Conservation (phyloP, 2,888 invertebrate genomes). For the Pseudococcus viburni region DNA sequence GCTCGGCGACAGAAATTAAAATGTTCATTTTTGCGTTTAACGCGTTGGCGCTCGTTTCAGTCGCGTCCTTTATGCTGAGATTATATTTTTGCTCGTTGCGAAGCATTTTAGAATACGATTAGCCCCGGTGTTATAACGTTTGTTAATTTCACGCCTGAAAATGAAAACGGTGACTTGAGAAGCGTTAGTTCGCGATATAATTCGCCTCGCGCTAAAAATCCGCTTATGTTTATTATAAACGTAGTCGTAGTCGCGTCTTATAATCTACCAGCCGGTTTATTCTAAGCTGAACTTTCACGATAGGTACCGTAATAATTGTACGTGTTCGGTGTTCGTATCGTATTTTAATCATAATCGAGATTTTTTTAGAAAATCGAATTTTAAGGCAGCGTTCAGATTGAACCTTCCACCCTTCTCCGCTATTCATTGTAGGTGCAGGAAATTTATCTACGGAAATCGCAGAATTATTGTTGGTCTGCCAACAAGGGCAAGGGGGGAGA, state of each 20-base stretch:
- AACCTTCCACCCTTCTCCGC: too few species aligned
- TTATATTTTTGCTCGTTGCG: slow-evolving; percentile 1
- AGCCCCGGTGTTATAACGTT: slow-evolving; percentile 30
- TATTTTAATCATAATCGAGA: neutral
- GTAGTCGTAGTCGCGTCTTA: neutral
- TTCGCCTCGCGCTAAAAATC: slow-evolving; percentile 40
- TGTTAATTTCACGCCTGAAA: slow-evolving; percentile 53
- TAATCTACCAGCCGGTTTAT: neutral
- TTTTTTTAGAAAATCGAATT: neutral
- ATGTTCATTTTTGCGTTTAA: slow-evolving; percentile 30
- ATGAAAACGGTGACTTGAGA: slow-evolving; percentile 40
- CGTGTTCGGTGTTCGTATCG: neutral
- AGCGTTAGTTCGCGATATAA: slow-evolving; percentile 49
- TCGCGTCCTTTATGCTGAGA: neutral
- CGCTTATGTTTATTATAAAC: slow-evolving; percentile 44
- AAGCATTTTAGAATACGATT: slow-evolving; percentile 49
- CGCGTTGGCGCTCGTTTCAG: neutral
- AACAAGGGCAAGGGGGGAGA: too few species aligned
- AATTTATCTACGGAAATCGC: too few species aligned
- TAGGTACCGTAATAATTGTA: slow-evolving; percentile 17
- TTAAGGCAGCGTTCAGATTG: neutral
- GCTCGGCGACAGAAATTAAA: slow-evolving; percentile 20
- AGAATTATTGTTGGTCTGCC: too few species aligned
- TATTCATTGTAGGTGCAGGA: too few species aligned
- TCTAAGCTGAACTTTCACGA: neutral